Conservation (phyloP, 1,140 invertebrate species). For the Brachionus angularis region DNA sequence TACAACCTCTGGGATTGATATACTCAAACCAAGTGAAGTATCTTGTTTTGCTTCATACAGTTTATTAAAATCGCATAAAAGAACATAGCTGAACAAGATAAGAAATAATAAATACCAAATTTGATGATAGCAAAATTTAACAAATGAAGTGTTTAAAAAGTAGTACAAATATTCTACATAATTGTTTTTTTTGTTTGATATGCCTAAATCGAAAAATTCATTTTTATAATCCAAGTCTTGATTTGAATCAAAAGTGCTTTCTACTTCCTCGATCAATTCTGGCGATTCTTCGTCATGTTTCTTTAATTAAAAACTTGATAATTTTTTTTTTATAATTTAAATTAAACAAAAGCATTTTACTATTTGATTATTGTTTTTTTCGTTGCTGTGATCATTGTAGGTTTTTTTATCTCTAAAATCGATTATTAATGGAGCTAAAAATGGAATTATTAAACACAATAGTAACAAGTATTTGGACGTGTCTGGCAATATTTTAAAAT, state of each 20-base stretch:
- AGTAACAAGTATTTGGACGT: not conserved
- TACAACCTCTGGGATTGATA: constrained; percentile 32
- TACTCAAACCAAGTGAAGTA: not conserved
- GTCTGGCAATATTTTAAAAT: constrained; percentile 35
- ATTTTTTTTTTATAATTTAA: too few relatives aligned
- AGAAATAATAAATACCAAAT: constrained; percentile 21
- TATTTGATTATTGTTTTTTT: not conserved
- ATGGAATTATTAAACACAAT: not conserved
- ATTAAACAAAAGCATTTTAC: too few relatives aligned
- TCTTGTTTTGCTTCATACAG: not conserved
- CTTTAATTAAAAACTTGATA: not conserved
- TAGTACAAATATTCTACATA: constrained; percentile 25
- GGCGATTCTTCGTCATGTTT: not conserved
- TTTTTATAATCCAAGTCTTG: not conserved
- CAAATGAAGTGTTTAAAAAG: constrained; percentile 25
- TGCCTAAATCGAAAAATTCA: constrained; percentile 28
- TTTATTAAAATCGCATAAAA: constrained; percentile 30
- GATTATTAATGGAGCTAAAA: not conserved
- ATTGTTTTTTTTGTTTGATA: not conserved
- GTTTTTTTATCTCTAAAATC: not conserved
- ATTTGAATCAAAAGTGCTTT: not conserved
- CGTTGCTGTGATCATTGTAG: not conserved
- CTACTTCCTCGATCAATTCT: not conserved
- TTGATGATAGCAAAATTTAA: constrained; percentile 30
- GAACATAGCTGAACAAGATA: constrained; percentile 21